Conservation (phyloP, 2,888 invertebrate species). For the Patella caerulea region DNA sequence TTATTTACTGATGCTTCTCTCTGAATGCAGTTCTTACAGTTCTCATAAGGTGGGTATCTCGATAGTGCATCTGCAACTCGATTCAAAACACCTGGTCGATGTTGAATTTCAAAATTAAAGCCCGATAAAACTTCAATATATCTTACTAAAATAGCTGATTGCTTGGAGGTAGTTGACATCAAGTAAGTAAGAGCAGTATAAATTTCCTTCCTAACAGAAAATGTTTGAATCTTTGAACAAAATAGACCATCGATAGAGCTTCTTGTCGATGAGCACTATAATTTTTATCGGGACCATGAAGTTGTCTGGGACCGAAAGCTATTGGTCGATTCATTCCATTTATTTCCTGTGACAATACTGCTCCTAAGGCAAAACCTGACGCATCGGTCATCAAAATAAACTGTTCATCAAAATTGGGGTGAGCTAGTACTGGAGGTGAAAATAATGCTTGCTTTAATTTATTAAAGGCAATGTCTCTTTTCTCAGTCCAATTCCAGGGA, state of each 20-base stretch:
- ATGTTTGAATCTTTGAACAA: not conserved
- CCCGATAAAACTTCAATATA: not conserved
- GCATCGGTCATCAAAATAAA: conserved; percentile 30
- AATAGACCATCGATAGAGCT: conserved; percentile 1
- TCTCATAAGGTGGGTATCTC: not conserved
- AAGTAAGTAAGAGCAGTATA: not conserved
- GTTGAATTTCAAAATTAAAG: not conserved
- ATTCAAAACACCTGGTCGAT: conserved; percentile 1
- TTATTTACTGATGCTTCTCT: not conserved
- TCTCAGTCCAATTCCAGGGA: not conserved
- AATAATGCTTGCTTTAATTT: conserved; percentile 12
- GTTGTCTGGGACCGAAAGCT: conserved; percentile 23
- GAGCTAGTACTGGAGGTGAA: not conserved
- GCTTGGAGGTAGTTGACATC: conserved; percentile 2
- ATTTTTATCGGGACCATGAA: conserved; percentile 25
- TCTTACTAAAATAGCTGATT: not conserved
- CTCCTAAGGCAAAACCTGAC: conserved; percentile 20
- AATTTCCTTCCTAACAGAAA: not conserved
- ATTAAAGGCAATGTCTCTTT: conserved; percentile 10
- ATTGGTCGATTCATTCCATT: conserved; percentile 19
- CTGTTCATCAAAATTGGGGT: conserved; percentile 16
- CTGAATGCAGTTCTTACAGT: not conserved
- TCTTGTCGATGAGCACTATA: conserved; percentile 10
- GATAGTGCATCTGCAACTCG: not conserved
- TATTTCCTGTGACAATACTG: conserved; percentile 28